Base-by-base conservation (phyloP, 2,888 invertebrate genomes). In the Hecatera dysodea region DNA sequence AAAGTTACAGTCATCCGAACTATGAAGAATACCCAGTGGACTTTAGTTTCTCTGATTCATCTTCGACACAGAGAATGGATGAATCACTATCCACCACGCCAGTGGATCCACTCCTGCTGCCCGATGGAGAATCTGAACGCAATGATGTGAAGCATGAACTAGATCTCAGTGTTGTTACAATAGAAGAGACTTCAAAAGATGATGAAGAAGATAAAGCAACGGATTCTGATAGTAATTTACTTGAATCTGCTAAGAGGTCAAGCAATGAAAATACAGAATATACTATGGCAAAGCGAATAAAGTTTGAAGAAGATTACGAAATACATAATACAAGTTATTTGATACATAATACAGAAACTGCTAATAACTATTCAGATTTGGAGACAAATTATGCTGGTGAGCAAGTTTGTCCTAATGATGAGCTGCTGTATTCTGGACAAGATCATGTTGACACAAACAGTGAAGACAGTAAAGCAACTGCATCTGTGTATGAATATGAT, bases 11-110 rank as follows among this genome's bases (percentile, higher is more conserved):
- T 67, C 82, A 79, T 75, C 90, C 94, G 71, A 93, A 92, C 39
- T 96, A 95, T 91, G 93, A 95, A 68, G 95, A 95, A 73, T 94
- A 91, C 75, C 95, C 93, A 82, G 92, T 92, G 59, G 94, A 96
- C 81, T 94, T 94, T 73, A 95, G 90, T 87, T 96, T 95, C 79
- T 92, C 95, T 69, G 96, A 95, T 81, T 93, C 94, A 55, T 92
- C 94, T 60, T 92, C 94, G 56, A 87, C 88, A 50, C 92, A 90
- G 69, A 93, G 95, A 83, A 84, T 93, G 85, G 96, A 96, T 86
- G 96, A 95, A 62, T 91, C 91, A 64, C 86, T 93, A n/a, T 90
- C 94, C 42, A 91, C 93, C 63, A 95, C 95, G 74, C 95, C 95
- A 75, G 90, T 95, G 66, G 96, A 96, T 88, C 96, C 96, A 17